Base-by-base conservation (phyloP, 2,797 vertebrate genomes). In the Gambelia wislizenii region DNA sequence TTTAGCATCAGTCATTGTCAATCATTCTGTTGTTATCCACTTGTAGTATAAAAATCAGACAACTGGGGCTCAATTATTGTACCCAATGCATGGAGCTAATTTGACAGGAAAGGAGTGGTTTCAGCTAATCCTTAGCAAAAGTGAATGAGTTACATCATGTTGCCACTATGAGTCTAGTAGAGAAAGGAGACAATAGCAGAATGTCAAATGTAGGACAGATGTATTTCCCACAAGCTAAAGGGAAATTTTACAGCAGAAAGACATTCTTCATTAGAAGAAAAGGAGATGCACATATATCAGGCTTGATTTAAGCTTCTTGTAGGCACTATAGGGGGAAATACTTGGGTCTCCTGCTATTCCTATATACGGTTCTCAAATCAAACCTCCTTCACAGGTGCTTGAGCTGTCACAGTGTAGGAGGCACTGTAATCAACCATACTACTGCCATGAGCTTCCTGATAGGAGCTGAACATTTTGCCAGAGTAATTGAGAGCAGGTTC, bases 91-190 rank as follows among this genome's bases (percentile, higher is more conserved):
- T 89, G 72, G 83, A 77, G 72, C 84, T 92, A 95, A 91, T 95
- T 95, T 93, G 93, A 93, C 93, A 95, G 95, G 94, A 95, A 94
- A 95, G 87, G 89, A 83, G 84, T 93, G 93, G 89, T 86, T 95
- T 85, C 77, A 90, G 88, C 89, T 94, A 90, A 89, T 93, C 69
- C 75, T 94, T 89, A 67, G 5, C 9, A 80, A 92, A 83, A 22
- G 27, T 87, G 67, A 87, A 64, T 0, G 3, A 86, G 87, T 89
- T 92, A 90, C 74, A 78, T 20, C 78, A 92, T 69, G 30, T 18
- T 91, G 9, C 87, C 30, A 56, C 36, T 76, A 27, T 64, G 0
- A 0, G 83, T 92, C 91, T 75, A 77, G 80, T 33, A 77, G 79
- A 14, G 85, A 91, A 69, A 8, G 14, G 25, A 67, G 25, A 59